These are phyloP conservation scores for Saxicola maurus DNA, from an alignment of 2,797 vertebrate species.

Conservation along the genomic window DNA sequence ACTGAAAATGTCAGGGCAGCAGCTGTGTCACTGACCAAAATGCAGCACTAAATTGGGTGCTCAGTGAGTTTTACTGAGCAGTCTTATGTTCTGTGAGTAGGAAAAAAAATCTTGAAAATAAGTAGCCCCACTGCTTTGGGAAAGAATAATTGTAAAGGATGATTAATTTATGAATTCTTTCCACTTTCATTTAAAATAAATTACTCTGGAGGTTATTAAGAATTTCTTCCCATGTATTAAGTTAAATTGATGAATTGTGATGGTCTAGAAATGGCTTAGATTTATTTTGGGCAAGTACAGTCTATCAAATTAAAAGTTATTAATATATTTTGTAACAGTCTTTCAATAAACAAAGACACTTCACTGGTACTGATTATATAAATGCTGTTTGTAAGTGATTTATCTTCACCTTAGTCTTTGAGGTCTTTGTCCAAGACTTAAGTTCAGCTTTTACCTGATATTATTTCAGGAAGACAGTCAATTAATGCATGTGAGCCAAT, in stretches of 20 bases:
- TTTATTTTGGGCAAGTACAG: neutral
- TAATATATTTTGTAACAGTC: neutral
- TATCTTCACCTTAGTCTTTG: neutral
- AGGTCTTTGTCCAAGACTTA: neutral
- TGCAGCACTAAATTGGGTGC: neutral
- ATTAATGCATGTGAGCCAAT: neutral
- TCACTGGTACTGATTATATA: neutral
- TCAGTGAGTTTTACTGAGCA: neutral
- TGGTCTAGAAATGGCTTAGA: neutral
- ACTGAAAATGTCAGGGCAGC: neutral
- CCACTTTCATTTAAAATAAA: neutral
- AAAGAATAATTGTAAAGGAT: neutral
- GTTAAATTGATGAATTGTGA: neutral
- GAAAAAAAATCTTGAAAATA: neutral
- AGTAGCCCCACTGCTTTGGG: neutral
- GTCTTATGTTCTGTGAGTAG: neutral
- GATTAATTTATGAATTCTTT: constrained; percentile 5
- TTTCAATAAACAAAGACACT: neutral
- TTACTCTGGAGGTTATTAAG: neutral
- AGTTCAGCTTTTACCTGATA: neutral
- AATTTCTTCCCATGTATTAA: neutral
- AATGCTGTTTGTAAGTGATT: neutral
- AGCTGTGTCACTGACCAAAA: neutral
- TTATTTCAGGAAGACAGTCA: neutral
- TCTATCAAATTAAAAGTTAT: neutral